Evolutionary conservation across 2,888 invertebrate species (phyloP).

Genomic region (Sarcophaga carnaria): DNA sequence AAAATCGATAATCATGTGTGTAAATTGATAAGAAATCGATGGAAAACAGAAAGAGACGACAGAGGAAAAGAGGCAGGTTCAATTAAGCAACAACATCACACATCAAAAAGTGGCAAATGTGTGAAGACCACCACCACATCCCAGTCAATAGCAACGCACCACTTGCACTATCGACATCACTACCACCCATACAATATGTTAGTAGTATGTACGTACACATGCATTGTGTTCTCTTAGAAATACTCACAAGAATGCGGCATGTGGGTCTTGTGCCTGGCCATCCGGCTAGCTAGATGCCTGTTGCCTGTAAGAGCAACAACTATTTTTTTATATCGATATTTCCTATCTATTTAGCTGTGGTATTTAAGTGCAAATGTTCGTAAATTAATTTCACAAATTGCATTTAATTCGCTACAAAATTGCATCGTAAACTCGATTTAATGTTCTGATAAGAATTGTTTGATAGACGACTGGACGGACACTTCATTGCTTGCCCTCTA

Average conservation of each 20-base stretch:
- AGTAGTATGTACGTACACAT: background rate
- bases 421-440: slow-evolving; percentile 73
- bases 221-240: background rate
- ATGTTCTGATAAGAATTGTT: slow-evolving; percentile 72
- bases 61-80: slow-evolving; percentile 49
- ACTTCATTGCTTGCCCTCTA: background rate
- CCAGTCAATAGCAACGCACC: background rate
- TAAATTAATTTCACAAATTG: slow-evolving; percentile 78
- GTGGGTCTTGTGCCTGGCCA: background rate
- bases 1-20: slow-evolving; percentile 53
- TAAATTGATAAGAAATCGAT: slow-evolving; percentile 55
- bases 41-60: background rate
- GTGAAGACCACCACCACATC: slow-evolving; percentile 55
- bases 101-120: slow-evolving; percentile 31
- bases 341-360: slow-evolving; percentile 72
- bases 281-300: background rate
- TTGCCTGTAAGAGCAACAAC: slow-evolving; percentile 67
- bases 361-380: slow-evolving; percentile 75
- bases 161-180: slow-evolving; percentile 21
- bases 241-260: background rate
- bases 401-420: slow-evolving; percentile 72
- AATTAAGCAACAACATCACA: slow-evolving; percentile 46
- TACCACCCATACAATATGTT: slow-evolving; percentile 20
- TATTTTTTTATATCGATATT: slow-evolving; percentile 72
- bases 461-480: slow-evolving; percentile 37